A percentile compares a stretch with the other conserved stretches of the same genome.
These are phyloP conservation scores for Platalea minor DNA, from an alignment of 2,797 vertebrate species.

Conservation along the genomic window DNA sequence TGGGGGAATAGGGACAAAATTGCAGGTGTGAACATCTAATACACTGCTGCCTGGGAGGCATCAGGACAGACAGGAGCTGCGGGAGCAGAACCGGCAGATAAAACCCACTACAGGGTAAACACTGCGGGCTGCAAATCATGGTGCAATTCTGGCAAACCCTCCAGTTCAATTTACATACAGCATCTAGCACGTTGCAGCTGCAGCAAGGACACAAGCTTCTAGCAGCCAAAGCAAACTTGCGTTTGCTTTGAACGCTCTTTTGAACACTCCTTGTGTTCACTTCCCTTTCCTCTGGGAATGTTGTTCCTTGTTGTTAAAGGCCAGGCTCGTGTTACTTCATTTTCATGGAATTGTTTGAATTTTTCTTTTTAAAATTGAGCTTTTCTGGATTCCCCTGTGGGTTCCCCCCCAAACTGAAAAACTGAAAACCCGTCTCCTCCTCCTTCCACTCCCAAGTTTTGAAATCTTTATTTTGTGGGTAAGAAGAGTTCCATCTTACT, in stretches of 20 bases:
- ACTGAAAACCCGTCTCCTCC: neutral
- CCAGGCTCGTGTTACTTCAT: neutral
- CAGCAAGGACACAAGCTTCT: neutral
- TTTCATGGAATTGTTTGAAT: neutral
- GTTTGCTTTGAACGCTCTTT: neutral
- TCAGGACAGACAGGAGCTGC: neutral
- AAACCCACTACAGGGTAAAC: neutral
- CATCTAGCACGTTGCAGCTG: too few relatives aligned
- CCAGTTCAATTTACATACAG: fast-evolving
- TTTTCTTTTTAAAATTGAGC: neutral
- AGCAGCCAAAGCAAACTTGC: neutral
- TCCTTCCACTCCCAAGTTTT: neutral
- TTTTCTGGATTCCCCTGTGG: neutral
- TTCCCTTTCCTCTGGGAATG: neutral
- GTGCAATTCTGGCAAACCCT: neutral
- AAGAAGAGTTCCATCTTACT: neutral
- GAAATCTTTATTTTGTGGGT: neutral
- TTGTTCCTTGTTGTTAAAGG: neutral
- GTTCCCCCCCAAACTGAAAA: neutral
- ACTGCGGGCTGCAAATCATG: fast-evolving
- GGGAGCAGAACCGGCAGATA: neutral
- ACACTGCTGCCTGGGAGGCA: neutral
- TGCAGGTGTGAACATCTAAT: neutral
- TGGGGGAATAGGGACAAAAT: too few relatives aligned
- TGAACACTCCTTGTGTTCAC: neutral